Conservation (phyloP, 2,113 vertebrate genomes). For the Vanacampus margaritifer region DNA sequence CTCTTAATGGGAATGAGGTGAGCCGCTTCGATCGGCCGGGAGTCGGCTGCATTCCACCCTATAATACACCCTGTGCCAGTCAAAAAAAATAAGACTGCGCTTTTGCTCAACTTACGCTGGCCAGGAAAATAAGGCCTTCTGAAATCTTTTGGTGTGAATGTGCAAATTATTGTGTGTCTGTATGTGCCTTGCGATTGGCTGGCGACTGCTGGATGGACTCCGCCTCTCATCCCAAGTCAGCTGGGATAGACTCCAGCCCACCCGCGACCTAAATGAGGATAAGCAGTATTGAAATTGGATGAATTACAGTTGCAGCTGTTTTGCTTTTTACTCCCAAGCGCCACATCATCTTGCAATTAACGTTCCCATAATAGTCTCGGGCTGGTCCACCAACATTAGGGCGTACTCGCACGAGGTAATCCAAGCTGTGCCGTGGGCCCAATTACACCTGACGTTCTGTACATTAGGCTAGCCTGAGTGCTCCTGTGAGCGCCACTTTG, state of each 20-base stretch:
- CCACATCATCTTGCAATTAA: neutral
- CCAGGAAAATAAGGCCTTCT: no score
- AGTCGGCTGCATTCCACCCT: no score
- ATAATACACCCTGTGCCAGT: no score
- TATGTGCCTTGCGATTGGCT: neutral
- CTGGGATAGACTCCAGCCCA: neutral
- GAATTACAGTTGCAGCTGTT: neutral
- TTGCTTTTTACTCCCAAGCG: neutral
- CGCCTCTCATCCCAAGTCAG: no score
- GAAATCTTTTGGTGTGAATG: no score
- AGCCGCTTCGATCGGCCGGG: no score
- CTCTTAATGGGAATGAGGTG: no score
- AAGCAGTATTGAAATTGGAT: neutral
- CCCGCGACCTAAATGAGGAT: neutral
- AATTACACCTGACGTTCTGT: neutral
- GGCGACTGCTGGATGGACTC: neutral
- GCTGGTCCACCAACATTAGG: neutral
- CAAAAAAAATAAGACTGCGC: no score
- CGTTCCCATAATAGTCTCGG: neutral
- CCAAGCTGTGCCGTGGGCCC: neutral
- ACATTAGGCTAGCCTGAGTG: neutral
- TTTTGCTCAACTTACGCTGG: no score
- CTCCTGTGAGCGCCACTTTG: neutral
- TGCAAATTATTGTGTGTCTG: no score
- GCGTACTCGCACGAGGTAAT: neutral